phyloP scores from a whole-genome alignment of 2,797 vertebrate genomes.

The Cirrhinus molitorella region DNA sequence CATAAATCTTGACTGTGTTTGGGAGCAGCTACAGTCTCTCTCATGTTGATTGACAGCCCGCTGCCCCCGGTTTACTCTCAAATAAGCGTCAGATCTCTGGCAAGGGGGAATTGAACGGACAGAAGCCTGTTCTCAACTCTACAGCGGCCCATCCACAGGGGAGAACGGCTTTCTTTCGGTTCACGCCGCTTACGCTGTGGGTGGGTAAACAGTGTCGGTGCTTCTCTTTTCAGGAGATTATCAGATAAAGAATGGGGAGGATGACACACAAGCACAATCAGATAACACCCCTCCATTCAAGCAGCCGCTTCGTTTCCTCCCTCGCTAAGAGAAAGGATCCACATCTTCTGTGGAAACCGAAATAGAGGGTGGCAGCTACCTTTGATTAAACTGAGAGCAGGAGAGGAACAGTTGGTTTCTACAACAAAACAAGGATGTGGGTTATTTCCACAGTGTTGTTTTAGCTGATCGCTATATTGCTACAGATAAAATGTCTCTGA shows the following conservation, averaged over 20 bases:
- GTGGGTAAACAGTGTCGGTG: conserved; percentile 31
- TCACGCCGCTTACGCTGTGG: background rate
- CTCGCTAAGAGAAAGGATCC: conserved; percentile 21
- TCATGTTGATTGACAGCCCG: conserved; percentile 20
- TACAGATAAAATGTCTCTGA: background rate
- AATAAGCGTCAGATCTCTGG: conserved; percentile 16
- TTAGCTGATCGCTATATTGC: background rate
- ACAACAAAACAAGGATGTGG: conserved; percentile 11
- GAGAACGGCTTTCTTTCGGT: background rate
- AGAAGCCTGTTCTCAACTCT: conserved; percentile 5
- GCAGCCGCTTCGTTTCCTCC: conserved; percentile 13
- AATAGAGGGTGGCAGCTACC: conserved; percentile 34
- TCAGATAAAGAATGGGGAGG: conserved; percentile 35
- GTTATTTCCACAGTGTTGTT: conserved; percentile 7
- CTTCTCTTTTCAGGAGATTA: conserved; percentile 33
- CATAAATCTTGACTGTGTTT: conserved; percentile 43
- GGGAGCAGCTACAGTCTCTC: background rate
- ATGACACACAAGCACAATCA: conserved; percentile 46
- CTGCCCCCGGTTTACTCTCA: conserved; percentile 8
- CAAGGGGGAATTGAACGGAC: conserved; percentile 12
- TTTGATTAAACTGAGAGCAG: conserved; percentile 31
- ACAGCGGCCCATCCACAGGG: background rate
- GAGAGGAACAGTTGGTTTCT: conserved; percentile 1
- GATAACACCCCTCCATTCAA: conserved; percentile 44
- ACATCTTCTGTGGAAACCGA: conserved; percentile 20